phyloP scores from a whole-genome alignment of 2,888 invertebrate species.

The Falcaria lacertinaria region DNA sequence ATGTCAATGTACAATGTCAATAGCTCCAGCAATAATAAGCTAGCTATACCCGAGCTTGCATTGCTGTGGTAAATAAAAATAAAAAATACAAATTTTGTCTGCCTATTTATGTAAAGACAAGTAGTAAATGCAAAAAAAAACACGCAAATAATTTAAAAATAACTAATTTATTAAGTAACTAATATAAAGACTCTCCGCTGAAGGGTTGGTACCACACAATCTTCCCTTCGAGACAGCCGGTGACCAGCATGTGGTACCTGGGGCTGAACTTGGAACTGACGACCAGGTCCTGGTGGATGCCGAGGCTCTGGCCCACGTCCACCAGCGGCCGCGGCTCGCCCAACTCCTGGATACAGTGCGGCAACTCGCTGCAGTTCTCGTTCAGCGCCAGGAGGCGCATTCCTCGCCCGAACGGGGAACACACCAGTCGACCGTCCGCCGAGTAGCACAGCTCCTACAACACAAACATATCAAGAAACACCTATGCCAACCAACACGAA shows the following conservation, averaged over 20 bases:
- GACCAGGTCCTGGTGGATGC: conserved; percentile 88
- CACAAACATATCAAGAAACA: neutral
- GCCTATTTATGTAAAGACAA: neutral
- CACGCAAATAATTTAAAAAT: conserved; percentile 6
- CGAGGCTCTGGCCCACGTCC: conserved; percentile 85
- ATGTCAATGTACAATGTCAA: no score
- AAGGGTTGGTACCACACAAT: conserved; percentile 94
- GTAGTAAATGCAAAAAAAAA: conserved; percentile 2
- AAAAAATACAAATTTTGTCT: no score
- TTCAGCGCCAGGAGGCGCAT: conserved; percentile 91
- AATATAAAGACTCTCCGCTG: conserved; percentile 58
- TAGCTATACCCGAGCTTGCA: no score
- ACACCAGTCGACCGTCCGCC: conserved; percentile 92
- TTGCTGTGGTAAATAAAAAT: no score
- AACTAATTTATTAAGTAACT: conserved; percentile 32
- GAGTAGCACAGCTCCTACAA: conserved; percentile 90
- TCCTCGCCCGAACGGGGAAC: conserved; percentile 93
- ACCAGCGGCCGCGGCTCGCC: conserved; percentile 37
- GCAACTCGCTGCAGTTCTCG: conserved; percentile 87
- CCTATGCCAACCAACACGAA: no score
- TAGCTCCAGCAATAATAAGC: no score
- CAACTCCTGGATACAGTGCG: conserved; percentile 73
- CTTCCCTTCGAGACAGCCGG: conserved; percentile 93
- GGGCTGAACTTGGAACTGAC: conserved; percentile 95
- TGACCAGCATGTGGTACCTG: conserved; percentile 90